Conservation (phyloP, 1,140 invertebrate genomes). For the Listronotus oregonensis region DNA sequence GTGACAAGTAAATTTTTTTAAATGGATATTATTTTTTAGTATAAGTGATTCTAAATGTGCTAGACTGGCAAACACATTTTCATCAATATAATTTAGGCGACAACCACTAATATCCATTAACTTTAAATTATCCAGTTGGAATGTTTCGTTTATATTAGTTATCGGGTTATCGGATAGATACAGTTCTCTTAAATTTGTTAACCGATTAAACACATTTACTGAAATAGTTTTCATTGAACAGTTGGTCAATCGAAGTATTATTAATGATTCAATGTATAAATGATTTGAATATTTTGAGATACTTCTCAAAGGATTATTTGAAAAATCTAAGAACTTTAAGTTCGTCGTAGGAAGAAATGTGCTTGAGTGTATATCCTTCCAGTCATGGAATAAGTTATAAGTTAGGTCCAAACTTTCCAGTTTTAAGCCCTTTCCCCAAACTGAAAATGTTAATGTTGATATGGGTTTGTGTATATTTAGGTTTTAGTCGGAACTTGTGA, state of each 20-base stretch:
- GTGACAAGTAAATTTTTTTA: constrained; percentile 57
- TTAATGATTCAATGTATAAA: constrained; percentile 36
- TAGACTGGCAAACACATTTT: constrained; percentile 58
- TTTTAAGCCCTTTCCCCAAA: constrained; percentile 59
- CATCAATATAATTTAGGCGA: constrained; percentile 57
- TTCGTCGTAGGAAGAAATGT: constrained; percentile 44
- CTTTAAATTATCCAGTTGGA: constrained; percentile 61
- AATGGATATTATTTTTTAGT: constrained; percentile 62
- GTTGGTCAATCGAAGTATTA: constrained; percentile 42
- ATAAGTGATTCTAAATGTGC: constrained; percentile 59
- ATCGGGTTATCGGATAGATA: constrained; percentile 62
- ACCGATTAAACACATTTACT: constrained; percentile 58
- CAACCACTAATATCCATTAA: constrained; percentile 63
- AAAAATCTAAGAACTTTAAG: constrained; percentile 61
- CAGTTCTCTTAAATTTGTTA: constrained; percentile 60
- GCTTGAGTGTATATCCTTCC: constrained; percentile 56
- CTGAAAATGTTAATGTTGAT: constrained; percentile 56
- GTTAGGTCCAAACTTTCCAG: constrained; percentile 61
- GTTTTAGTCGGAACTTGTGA: constrained; percentile 56
- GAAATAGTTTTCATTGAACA: constrained; percentile 61
- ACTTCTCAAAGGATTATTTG: constrained; percentile 56
- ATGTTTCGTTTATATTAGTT: constrained; percentile 52
- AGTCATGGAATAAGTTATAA: constrained; percentile 61
- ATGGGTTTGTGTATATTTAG: constrained; percentile 63
- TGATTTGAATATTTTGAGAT: constrained; percentile 37